Base-by-base conservation (phyloP, 2,113 vertebrate species). In the Aix galericulata region DNA sequence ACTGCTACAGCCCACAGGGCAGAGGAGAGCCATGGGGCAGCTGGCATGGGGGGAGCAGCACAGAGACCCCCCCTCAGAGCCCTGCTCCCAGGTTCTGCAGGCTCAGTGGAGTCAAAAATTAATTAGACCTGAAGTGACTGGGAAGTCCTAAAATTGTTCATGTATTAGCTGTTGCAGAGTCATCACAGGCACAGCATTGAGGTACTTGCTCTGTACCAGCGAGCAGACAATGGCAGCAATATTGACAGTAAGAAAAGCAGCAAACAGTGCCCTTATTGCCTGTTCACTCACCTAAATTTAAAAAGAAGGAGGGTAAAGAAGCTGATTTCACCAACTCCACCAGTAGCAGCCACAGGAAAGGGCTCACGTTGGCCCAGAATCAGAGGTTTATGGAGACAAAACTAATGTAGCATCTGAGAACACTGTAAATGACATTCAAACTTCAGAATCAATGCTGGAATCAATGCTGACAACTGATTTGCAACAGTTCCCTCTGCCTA, bases 301-400 rank as follows among this genome's bases (percentile, higher is more conserved):
- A 46, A 55, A 88, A 82, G 26, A 38, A 82, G 14, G 7, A 26
- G 29, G 7, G 17, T 34, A 13, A 79, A 73, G 22, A 94, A 60
- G 21, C 5, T 59, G 46, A 78, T 66, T 84, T 81, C 53, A 88
- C 36, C 1, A 2, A 62, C 76, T 78, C 12, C 27, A 79, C 29
- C 11, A 20, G 16, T 2, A 9, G 6, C 29, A 89, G 56, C 40
- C n/a, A 46, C 52, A 67, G 4, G 34, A 74, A 77, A 64, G n/a
- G 22, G 55, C 22, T 83, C 38, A 13, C 52, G 83, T 67, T 59
- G 27, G 46, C 32, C 56, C 60, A n/a, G 60, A 93, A 81, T 73
- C 62, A 88, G 82, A 86, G 13, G 16, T 82, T 82, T 82, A 58
- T 16, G 15, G 38, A 94, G 66, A 73, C 40, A 94, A 83, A 82